Conservation (phyloP, 2,113 vertebrate genomes). For the Prunella himalayana region DNA sequence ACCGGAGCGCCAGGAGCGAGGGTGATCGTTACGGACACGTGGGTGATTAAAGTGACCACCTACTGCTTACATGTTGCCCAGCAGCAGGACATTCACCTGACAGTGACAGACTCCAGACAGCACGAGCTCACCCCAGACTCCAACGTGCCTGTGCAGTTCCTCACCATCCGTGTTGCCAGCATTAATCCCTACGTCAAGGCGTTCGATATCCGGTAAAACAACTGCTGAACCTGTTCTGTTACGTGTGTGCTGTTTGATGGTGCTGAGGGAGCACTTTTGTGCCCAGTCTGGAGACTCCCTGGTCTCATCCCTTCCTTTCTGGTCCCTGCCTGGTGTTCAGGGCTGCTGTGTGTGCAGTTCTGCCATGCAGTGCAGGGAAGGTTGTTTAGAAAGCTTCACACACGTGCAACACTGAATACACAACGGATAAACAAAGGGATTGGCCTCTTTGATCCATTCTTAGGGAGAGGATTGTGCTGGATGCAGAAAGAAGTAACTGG, state of each 20-base stretch:
- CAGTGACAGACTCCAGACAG: slow-evolving; percentile 83
- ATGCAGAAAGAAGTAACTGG: background rate
- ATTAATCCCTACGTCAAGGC: slow-evolving; percentile 75
- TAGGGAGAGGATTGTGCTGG: background rate
- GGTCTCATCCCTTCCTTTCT: background rate
- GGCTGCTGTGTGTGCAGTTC: background rate
- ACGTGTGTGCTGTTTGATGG: background rate
- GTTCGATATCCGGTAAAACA: slow-evolving; percentile 86
- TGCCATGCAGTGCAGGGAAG: background rate
- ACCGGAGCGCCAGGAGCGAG: slow-evolving; percentile 83
- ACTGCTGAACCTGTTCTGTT: background rate
- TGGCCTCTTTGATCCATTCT: background rate
- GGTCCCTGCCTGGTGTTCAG: background rate
- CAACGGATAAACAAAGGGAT: background rate
- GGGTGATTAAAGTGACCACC: slow-evolving; percentile 90
- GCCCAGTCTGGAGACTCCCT: background rate
- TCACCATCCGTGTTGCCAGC: slow-evolving; percentile 86
- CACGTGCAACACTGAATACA: background rate
- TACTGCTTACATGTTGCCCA: slow-evolving; percentile 83
- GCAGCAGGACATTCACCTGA: slow-evolving; percentile 87
- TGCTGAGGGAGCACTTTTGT: background rate
- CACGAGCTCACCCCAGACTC: slow-evolving; percentile 86
- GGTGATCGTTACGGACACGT: slow-evolving; percentile 89
- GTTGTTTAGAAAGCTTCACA: background rate
- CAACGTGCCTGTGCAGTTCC: slow-evolving; percentile 83